Evolutionary conservation across 37 sponge, comb jelly and placozoan species (phyloP), one percentile per base, ranked within the genome.

Genomic region (Hormiphora californensis): DNA sequence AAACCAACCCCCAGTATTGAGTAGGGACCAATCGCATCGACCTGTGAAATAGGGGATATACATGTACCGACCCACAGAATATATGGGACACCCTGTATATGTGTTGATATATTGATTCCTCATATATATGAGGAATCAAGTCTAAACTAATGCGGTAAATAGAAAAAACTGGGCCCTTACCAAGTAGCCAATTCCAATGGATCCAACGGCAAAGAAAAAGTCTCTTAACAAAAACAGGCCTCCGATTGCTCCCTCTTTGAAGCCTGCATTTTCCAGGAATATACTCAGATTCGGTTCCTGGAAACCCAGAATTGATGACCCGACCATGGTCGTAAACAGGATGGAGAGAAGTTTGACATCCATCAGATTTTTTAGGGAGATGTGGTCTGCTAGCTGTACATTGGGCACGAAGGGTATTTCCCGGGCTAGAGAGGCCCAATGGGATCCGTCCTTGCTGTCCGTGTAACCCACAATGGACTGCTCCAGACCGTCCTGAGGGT

Each of bases 201-300:
- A 73, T 9, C 81, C 81, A 4, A 73, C 38, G 1, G 81, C 81
- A 46, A 73, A 73, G 46, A 73, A 46, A 23, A 73, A 41, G 27
- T 73, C 81, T n/a, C 81, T 73, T n/a, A 73, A 46, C 25, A 73
- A 46, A 28, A 73, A 73, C 28, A 73, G 35, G 9, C 81, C 81
- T 19, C 81, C 81, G 2, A 73, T 41, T 43, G 81, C 41, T 11
- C 46, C 44, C 12, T 43, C 21, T 2, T 11, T 7, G 25, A 43
- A 73, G 5, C 38, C 39, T 25, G 21, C 21, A 28, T 73, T 39
- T 41, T 73, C 81, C 46, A 73, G 81, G 25, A 73, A 73, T 11
- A 73, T 22, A 30, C 81, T 46, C 81, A 73, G 38, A 28, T 37
- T 73, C 9, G 81, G 81, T 28, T 73, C 81, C 38, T 73, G 81